Conservation (phyloP, 2,888 invertebrate species). For the Onthophagus sagittarius region DNA sequence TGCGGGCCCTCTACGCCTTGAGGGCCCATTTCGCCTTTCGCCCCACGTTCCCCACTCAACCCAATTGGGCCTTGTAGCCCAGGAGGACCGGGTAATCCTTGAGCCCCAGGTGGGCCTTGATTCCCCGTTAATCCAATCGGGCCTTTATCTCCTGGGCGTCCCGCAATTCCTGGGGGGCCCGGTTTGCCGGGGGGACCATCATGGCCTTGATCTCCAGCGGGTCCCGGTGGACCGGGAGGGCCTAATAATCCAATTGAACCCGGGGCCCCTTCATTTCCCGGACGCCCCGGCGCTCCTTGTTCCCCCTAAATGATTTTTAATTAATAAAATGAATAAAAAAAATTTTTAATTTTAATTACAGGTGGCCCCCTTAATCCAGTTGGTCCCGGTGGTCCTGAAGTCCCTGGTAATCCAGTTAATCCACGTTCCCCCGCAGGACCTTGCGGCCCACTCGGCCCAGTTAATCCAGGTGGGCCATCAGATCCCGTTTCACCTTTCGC, state of each 20-base stretch:
- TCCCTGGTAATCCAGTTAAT: conserved; percentile 60
- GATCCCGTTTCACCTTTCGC: conserved; percentile 71
- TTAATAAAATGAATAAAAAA: background rate
- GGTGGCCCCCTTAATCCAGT: conserved; percentile 61
- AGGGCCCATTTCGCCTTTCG: conserved; percentile 68
- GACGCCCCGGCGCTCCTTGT: conserved; percentile 67
- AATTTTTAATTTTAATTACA: conserved; percentile 1
- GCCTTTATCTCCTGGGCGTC: conserved; percentile 74
- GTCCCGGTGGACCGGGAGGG: conserved; percentile 64
- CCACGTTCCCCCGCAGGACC: conserved; percentile 68
- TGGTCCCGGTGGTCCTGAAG: conserved; percentile 60
- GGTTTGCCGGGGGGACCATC: conserved; percentile 64
- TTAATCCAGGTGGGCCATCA: conserved; percentile 65
- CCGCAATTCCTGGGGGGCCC: conserved; percentile 68
- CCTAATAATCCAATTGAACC: conserved; percentile 66
- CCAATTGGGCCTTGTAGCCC: conserved; percentile 66
- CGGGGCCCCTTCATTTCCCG: conserved; percentile 68
- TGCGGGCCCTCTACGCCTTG: conserved; percentile 72
- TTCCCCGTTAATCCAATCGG: conserved; percentile 63
- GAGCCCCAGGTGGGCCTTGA: conserved; percentile 62
- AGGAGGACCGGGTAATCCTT: conserved; percentile 67
- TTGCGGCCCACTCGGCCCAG: conserved; percentile 66
- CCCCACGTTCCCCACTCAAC: conserved; percentile 66
- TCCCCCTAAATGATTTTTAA: conserved; percentile 56
- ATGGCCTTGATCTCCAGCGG: conserved; percentile 56